Evolutionary conservation across 2,797 vertebrate genomes (phyloP).

Genomic region (Enteromius paludinosus): DNA sequence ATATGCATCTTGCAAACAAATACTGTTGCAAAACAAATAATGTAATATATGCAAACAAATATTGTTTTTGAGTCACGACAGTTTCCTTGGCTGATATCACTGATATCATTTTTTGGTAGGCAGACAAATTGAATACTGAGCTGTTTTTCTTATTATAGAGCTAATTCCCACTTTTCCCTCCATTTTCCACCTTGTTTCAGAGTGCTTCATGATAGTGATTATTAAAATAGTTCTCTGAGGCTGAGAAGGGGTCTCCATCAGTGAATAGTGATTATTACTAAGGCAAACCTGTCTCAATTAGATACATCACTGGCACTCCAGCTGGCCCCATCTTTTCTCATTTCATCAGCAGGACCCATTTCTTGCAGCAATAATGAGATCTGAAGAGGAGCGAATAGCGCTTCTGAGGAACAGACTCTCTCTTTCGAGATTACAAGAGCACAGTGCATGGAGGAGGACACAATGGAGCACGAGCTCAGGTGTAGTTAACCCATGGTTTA

Average conservation of each 20-base stretch:
- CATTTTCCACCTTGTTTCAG: not conserved
- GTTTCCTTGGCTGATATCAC: not conserved
- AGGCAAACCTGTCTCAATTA: conserved; percentile 25
- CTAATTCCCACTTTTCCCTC: not conserved
- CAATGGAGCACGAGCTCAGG: conserved; percentile 3
- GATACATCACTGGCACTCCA: conserved; percentile 19
- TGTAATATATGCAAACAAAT: not conserved
- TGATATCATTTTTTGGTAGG: not conserved
- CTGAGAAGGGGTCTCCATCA: conserved; percentile 7
- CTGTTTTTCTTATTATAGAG: not conserved
- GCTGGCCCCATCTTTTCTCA: conserved; percentile 8
- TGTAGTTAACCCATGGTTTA: not conserved
- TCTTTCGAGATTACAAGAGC: conserved; percentile 26
- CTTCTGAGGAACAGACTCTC: conserved; percentile 13
- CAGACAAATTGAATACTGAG: not conserved
- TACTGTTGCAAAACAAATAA: too few relatives aligned
- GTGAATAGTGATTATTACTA: conserved; percentile 24
- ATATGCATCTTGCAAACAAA: not conserved
- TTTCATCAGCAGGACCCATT: conserved; percentile 35
- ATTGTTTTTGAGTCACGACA: not conserved
- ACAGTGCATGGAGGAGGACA: not conserved
- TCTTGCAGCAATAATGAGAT: conserved; percentile 40
- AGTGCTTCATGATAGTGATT: conserved; percentile 22
- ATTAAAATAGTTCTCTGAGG: conserved; percentile 10
- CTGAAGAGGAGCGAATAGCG: conserved; percentile 22